Base-by-base conservation (phyloP, 2,113 vertebrate species). In the Archocentrus centrarchus region DNA sequence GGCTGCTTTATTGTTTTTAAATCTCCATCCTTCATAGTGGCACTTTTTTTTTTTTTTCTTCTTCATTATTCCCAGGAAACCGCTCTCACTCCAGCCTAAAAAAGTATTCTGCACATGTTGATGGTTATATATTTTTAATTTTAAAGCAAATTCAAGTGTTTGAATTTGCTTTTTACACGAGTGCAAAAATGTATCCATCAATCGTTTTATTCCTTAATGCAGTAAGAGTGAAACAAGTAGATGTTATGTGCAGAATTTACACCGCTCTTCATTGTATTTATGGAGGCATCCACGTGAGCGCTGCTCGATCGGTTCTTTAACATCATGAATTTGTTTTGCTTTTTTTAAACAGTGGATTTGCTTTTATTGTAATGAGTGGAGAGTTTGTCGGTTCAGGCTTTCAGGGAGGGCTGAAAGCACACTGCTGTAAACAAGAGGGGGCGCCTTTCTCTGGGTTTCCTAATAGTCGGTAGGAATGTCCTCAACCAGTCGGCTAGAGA, bases 331-430 rank as follows among this genome's bases (percentile, higher is more conserved):
- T 66, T 17, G 22, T 66, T 1, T 64, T 64, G 1, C 7, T 35
- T 1, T 59, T 13, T 22, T 58, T 8, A 27, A 35, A 62, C 35
- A 7, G 0, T 18, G 1, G 5, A 7, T 70, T 70, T 70, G 2
- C 44, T 73, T 32, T 53, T 4, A 2, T 53, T 11, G 5, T 73
- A 11, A 24, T 13, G 6, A 53, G 66, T 2, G 17, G 30, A 70
- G 3, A 70, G 30, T 30, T 11, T 10, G 0, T 70, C 27, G 2
- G 30, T 47, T 13, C 2, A 0, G 0, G 2, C 66, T 50, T 70
- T 70, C 17, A 53, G 17, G 53, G 24, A 30, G 1, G 41, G 15
- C n/a, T 27, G 39, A 68, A 68, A 47, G 22, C 64, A 44, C 63
- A 3, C 14, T 8, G 39, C 64, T 68, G 41, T 18, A 30, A 68